Base-by-base conservation (phyloP, 2,113 vertebrate species). In the Antennarius striatus region DNA sequence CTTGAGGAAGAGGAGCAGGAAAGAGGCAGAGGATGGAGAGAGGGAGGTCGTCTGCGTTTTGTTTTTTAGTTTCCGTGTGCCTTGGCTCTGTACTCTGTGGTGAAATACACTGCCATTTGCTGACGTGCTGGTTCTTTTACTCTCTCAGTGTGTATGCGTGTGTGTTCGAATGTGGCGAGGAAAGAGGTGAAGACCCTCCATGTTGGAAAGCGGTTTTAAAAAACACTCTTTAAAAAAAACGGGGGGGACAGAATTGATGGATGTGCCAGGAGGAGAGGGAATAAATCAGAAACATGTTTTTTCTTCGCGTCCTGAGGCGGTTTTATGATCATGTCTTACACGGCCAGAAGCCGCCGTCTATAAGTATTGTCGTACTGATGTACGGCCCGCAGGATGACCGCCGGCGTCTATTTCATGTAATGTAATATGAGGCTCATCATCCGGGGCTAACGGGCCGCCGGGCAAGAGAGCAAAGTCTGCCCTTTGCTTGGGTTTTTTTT, bases 401-500 rank as follows among this genome's bases (percentile, higher is more conserved):
- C 22, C 1, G 45, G 71, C 57, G 51, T 53, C 77, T 40, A 48
- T 63, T 68, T 22, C 73, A 53, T 78, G 46, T 51, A 60, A 63
- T 78, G 80, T 77, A 83, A 87, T n/a, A 50, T 56, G 76, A 87
- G 30, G 64, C 78, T 79, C 80, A 77, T 80, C 70, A 51, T 75
- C 62, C 5, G 10, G 43, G 57, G 68, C 76, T 69, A 68, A 78
- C 81, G 63, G 53, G 53, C 64, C 42, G 10, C 62, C 65, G 74
- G 74, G 77, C 65, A 63, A 30, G 15, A 60, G 48, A 80, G 79
- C 80, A 53, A 79, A 69, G 79, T 60, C 76, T 85, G 80, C 83
- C 82, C 86, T 85, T 82, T 86, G 71, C 78, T 85, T 81, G 83
- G 84, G 78, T 79, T 82, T 83, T 79, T 82, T 83, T 86, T 83